phyloP scores from a whole-genome alignment of 2,113 vertebrate genomes.

The Micronisus gabar region DNA sequence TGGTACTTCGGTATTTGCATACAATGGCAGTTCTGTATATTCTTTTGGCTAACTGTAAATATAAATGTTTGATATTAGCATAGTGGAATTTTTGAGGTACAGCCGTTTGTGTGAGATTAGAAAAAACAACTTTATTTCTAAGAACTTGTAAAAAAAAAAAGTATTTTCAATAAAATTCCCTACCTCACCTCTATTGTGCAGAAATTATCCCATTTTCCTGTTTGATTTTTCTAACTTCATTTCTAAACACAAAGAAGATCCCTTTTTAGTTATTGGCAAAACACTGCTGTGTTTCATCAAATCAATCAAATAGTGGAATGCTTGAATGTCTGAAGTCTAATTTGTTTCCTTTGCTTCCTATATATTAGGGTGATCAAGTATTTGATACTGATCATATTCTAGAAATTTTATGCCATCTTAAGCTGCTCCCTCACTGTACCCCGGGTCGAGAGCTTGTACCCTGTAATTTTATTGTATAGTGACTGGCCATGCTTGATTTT shows the following conservation, averaged over 20 bases:
- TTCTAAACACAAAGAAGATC: neutral
- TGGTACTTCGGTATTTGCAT: conserved; percentile 64
- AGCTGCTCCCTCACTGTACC: neutral
- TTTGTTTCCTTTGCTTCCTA: neutral
- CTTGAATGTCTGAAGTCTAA: neutral
- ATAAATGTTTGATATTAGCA: conserved; percentile 76
- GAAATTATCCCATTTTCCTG: conserved; percentile 50
- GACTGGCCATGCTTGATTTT: neutral
- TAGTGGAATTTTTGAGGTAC: conserved; percentile 72
- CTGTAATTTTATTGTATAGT: no score
- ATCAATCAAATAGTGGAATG: neutral
- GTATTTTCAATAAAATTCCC: conserved; percentile 68
- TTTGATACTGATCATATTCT: neutral
- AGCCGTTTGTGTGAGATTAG: conserved; percentile 72
- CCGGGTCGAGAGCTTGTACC: neutral
- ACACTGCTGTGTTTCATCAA: neutral
- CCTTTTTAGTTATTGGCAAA: neutral
- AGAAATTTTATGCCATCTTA: neutral
- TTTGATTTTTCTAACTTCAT: neutral
- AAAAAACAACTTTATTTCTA: conserved; percentile 58
- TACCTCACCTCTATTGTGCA: conserved; percentile 56
- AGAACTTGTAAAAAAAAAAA: conserved; percentile 56
- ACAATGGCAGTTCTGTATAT: conserved; percentile 71
- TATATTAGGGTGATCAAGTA: neutral
- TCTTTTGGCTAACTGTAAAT: conserved; percentile 75